phyloP scores from a whole-genome alignment of 2,888 invertebrate genomes.

The Itoplectis maculator region DNA sequence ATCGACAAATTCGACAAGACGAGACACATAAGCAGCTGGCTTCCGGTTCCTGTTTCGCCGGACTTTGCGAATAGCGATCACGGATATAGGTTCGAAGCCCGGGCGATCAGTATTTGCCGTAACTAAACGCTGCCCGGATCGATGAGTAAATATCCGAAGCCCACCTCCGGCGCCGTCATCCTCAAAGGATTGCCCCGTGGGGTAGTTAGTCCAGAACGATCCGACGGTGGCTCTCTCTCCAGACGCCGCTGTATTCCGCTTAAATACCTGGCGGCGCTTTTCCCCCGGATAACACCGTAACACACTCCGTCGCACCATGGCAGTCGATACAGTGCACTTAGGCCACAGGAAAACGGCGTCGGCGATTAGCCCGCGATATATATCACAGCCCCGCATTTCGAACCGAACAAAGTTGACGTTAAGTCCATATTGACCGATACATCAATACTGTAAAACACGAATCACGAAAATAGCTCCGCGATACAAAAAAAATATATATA shows the following conservation, averaged over 20 bases:
- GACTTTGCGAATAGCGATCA: neutral
- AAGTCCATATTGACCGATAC: neutral
- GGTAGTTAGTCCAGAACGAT: slow-evolving; percentile 11
- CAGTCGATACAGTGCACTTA: neutral
- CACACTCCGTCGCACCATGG: neutral
- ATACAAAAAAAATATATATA: too few species aligned
- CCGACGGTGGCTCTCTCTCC: neutral
- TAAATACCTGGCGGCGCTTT: slow-evolving; percentile 11
- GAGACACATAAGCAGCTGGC: too few species aligned
- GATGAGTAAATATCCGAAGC: slow-evolving; percentile 40
- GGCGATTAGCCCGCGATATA: neutral
- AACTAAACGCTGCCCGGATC: slow-evolving; percentile 7
- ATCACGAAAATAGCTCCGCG: neutral
- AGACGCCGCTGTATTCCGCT: slow-evolving; percentile 17
- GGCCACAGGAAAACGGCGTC: neutral
- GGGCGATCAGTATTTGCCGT: slow-evolving; percentile 12
- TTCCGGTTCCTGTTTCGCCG: too few species aligned
- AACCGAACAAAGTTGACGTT: neutral
- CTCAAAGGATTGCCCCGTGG: slow-evolving; percentile 25
- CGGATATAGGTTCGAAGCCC: neutral
- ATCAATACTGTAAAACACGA: neutral
- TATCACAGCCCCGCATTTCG: too few species aligned
- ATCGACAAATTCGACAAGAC: too few species aligned
- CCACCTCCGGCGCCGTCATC: neutral
- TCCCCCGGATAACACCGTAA: neutral